phyloP scores from a whole-genome alignment of 2,113 vertebrate genomes.

The Helogale parvula region DNA sequence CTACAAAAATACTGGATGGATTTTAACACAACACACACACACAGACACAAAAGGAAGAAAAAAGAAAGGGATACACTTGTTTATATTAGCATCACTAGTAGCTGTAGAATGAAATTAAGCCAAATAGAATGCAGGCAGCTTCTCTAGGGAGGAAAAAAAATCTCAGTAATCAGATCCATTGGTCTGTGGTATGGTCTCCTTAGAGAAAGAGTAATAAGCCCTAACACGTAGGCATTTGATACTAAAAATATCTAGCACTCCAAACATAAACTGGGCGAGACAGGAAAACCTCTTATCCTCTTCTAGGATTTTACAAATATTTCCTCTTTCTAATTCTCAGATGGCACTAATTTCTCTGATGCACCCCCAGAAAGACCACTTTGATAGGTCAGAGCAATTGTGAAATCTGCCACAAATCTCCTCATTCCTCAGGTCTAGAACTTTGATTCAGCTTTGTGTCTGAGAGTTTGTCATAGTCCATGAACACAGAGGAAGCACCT shows the following conservation, averaged over 20 bases:
- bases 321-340: not conserved
- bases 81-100: not conserved
- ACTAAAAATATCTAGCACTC: not conserved
- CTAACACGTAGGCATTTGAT: not conserved
- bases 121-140: not conserved
- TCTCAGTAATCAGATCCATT: not conserved
- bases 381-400: not conserved
- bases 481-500: constrained; percentile 46
- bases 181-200: not conserved
- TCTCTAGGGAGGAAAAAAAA: not conserved
- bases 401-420: not conserved
- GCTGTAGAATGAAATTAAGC: not conserved
- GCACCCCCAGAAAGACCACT: not conserved
- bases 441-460: not conserved
- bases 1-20: not conserved
- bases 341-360: not conserved
- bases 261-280: not conserved
- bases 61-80: not conserved
- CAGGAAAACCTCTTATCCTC: not conserved
- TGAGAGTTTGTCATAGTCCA: constrained; percentile 42
- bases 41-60: not conserved
- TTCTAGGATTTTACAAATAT: not conserved
- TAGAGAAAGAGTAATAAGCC: not conserved
- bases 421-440: not conserved
- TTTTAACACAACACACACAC: not conserved